Evolutionary conservation across 2,113 vertebrate genomes (phyloP), one percentile per base, ranked within the genome.

Genomic region (Gavia stellata): DNA sequence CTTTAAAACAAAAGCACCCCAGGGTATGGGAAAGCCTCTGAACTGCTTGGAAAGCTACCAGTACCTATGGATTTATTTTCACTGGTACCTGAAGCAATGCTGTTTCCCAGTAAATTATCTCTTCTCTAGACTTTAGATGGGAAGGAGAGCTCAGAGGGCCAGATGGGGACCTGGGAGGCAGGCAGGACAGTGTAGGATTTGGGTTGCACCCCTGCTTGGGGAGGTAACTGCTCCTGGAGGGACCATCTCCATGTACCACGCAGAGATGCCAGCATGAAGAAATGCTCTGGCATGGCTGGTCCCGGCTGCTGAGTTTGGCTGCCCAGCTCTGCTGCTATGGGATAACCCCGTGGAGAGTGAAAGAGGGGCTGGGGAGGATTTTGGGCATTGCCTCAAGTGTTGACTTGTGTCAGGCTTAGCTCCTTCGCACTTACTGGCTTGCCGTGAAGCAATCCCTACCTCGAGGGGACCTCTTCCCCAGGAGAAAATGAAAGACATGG

Each of bases 301-400:
- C 31, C 78, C n/a, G 11, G 47, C 20, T 44, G 78, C 58, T 33
- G 13, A n/a, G 8, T 15, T 63, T 49, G 63, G 44, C 20, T 34
- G 1, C 42, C 17, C 47, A 21, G 15, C 56, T 59, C 72, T 74
- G 49, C 66, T 59, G 67, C 72, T 40, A 6, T 7, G 31, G 70
- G 49, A 12, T 29, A 44, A 59, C 12, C 33, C 33, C 0, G 0
- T 5, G n/a, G 23, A 11, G 47, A 34, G 18, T 18, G 17, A 17
- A 29, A 33, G 33, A 62, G 8, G 33, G 33, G 23, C 25, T 38
- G 63, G 34, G 26, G 75, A 52, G 53, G 23, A 36, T 34, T 34
- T 44, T 13, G 84, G 50, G 34, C 24, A 33, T 53, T 6, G 0
- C 8, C 17, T 17, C 49, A 15, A 29, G n/a, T 3, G 14, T 21